Evolutionary conservation across 2,113 vertebrate species (phyloP).

Genomic region (Pituophis catenifer): DNA sequence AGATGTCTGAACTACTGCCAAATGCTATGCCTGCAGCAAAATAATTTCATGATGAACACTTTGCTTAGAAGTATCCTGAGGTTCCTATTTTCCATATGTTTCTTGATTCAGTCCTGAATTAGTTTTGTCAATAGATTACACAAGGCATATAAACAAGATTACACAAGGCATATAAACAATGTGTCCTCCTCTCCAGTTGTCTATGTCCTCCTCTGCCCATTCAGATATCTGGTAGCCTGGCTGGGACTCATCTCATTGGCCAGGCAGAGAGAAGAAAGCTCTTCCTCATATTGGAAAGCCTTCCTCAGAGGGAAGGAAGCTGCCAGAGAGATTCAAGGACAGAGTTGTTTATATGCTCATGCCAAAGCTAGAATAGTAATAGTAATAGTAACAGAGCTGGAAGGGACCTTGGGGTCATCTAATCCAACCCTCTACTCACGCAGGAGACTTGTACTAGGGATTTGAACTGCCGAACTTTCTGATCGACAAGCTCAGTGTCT

Average conservation of each 20-base stretch:
- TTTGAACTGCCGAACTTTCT: no score
- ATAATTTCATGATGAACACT: neutral
- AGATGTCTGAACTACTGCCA: neutral
- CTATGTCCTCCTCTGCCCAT: neutral
- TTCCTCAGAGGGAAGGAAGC: neutral
- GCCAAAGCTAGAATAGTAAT: neutral
- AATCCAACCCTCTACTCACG: no score
- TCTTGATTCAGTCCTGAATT: neutral
- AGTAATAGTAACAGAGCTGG: no score
- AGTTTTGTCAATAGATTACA: neutral
- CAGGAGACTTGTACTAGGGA: no score
- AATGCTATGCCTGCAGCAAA: neutral
- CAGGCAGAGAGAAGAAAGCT: neutral
- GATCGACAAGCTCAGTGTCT: no score
- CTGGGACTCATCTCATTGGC: neutral
- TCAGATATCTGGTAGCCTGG: neutral
- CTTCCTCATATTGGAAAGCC: neutral
- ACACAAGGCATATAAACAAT: neutral
- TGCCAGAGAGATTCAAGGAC: neutral
- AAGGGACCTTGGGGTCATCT: no score
- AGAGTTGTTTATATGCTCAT: neutral
- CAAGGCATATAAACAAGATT: neutral
- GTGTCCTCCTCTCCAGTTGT: no score
- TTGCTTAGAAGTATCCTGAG: neutral
- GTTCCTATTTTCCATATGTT: neutral